phyloP scores from a whole-genome alignment of 2,888 invertebrate genomes.

The Trachelus stipa region DNA sequence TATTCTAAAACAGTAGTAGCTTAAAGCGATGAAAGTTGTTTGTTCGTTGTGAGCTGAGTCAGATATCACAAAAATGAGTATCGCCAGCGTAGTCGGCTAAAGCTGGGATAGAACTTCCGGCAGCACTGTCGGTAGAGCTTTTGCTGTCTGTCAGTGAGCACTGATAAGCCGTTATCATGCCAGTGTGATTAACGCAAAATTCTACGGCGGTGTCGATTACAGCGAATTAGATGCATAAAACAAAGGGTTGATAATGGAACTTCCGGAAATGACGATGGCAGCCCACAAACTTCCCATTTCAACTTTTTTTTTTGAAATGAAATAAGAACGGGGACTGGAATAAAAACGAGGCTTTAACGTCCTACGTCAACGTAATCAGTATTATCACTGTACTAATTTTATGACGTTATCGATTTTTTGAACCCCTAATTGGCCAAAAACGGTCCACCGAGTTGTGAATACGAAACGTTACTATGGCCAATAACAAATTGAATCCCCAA shows the following conservation, averaged over 20 bases:
- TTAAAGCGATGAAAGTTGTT: background rate
- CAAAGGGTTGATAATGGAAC: conserved; percentile 44
- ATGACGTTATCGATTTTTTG: too few species aligned
- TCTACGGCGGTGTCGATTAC: conserved; percentile 27
- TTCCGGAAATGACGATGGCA: conserved; percentile 39
- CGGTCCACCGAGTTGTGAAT: background rate
- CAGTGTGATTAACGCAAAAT: background rate
- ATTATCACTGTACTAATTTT: background rate
- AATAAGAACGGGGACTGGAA: background rate
- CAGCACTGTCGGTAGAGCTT: background rate
- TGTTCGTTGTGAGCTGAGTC: background rate
- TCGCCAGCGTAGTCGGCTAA: background rate
- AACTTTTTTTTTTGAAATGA: conserved; percentile 24
- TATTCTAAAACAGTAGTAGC: background rate
- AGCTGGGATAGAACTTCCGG: background rate
- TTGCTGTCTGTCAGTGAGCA: background rate
- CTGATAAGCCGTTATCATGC: background rate
- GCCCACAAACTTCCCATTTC: conserved; percentile 39
- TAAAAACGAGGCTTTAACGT: background rate
- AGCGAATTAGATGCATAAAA: conserved; percentile 35
- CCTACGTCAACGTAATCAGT: background rate
- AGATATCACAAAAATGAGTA: background rate
- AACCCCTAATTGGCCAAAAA: too few species aligned
- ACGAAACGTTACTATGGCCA: background rate
- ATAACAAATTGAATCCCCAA: background rate